phyloP scores from a whole-genome alignment of 2,113 vertebrate species.

The Halichoeres trimaculatus region DNA sequence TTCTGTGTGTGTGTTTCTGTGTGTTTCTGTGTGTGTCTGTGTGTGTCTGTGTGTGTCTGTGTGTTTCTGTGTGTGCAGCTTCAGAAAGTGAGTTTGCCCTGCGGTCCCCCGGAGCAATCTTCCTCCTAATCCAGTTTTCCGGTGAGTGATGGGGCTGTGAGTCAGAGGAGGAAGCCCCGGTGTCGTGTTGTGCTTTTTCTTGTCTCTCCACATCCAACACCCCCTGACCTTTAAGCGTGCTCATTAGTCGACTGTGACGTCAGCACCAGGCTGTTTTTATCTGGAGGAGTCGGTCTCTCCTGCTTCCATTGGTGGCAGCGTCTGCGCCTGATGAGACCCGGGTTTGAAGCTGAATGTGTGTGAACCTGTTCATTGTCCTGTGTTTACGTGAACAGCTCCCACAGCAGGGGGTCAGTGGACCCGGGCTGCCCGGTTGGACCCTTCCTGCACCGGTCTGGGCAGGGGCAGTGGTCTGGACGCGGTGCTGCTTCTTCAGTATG shows the following conservation, averaged over 20 bases:
- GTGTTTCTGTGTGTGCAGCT: too few species aligned
- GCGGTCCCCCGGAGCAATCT: constrained; percentile 59
- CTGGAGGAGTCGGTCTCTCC: not conserved
- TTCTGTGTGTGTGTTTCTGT: too few species aligned
- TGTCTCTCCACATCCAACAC: constrained; percentile 19
- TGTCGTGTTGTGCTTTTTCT: constrained; percentile 5
- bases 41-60: too few species aligned
- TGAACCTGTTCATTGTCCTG: not conserved
- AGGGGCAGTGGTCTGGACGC: constrained; percentile 36
- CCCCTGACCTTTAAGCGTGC: constrained; percentile 52
- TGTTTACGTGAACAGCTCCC: constrained; percentile 18
- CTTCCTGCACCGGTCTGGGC: constrained; percentile 45
- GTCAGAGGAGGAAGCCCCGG: constrained; percentile 29
- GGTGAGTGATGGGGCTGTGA: constrained; percentile 63
- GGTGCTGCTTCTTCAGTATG: constrained; percentile 24
- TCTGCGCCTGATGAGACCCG: too few species aligned
- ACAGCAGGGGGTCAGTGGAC: constrained; percentile 1
- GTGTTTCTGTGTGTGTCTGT: too few species aligned
- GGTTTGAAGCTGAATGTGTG: too few species aligned
- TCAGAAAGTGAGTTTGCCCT: constrained; percentile 53
- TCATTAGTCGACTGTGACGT: constrained; percentile 31
- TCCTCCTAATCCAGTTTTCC: constrained; percentile 73
- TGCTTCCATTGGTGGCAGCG: too few species aligned
- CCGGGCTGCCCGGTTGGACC: constrained; percentile 50
- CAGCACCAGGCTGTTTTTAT: constrained; percentile 12